phyloP scores from a whole-genome alignment of 1,140 invertebrate species.

The Nebria ingens region DNA sequence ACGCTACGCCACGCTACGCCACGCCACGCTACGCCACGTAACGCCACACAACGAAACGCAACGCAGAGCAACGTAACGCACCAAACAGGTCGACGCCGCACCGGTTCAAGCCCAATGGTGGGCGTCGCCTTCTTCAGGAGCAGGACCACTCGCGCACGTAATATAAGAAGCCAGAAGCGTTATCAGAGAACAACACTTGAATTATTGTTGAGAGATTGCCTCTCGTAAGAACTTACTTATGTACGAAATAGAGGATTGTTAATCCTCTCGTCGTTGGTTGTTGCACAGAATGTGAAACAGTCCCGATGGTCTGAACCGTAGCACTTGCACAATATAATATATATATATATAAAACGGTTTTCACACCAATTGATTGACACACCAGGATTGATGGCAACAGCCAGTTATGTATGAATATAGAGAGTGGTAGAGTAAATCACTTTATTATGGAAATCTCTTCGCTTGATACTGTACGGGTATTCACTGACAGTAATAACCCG shows the following conservation, averaged over 20 bases:
- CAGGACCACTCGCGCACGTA: neutral
- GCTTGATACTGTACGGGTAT: neutral
- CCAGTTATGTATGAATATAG: no score
- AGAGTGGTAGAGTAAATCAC: no score
- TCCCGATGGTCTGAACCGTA: slow-evolving; percentile 11
- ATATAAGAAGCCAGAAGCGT: neutral
- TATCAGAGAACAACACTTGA: neutral
- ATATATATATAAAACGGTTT: no score
- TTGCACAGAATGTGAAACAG: neutral
- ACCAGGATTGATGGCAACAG: no score
- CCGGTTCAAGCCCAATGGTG: no score
- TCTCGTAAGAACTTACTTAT: slow-evolving; percentile 2
- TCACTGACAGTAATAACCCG: neutral
- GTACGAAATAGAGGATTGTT: neutral
- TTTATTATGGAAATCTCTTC: neutral
- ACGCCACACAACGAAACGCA: no score
- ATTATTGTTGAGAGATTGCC: neutral
- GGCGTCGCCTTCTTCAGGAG: no score
- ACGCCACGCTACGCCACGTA: no score
- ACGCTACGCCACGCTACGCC: no score
- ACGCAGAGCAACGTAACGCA: no score
- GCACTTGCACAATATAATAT: slow-evolving; percentile 22
- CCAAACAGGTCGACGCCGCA: no score
- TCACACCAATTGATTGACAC: neutral
- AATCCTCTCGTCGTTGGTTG: neutral